These are phyloP conservation scores for Argyresthia albistria DNA, from an alignment of 2,888 invertebrate genomes.

Conservation along the genomic window DNA sequence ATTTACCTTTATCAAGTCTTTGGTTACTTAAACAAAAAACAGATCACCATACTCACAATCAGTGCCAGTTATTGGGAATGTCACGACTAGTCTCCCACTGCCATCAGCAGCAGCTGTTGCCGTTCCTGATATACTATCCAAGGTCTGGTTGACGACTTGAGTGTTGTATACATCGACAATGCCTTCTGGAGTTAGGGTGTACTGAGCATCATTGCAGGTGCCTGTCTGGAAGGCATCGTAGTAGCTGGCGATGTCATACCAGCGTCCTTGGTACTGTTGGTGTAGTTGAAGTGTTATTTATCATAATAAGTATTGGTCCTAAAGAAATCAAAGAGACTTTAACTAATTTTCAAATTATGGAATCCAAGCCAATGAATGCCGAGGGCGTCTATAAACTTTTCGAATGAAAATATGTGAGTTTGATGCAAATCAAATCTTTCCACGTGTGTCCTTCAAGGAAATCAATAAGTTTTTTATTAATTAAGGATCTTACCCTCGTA, in stretches of 20 bases:
- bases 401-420: no score
- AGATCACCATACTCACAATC: conserved; percentile 15
- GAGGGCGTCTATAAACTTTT: no score
- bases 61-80: conserved; percentile 48
- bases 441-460: no score
- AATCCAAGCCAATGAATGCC: no score
- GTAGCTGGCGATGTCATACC: conserved; percentile 59
- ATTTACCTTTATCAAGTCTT: no score
- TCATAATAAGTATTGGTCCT: background rate
- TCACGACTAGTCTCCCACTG: conserved; percentile 55
- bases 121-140: conserved; percentile 51
- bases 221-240: conserved; percentile 68
- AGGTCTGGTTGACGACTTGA: conserved; percentile 31
- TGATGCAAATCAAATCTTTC: no score
- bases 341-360: no score
- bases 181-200: conserved; percentile 28
- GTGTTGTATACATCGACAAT: conserved; percentile 9
- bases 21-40: no score
- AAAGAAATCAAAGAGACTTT: no score
- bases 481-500: conserved; percentile 14
- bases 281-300: background rate
- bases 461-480: no score
- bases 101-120: conserved; percentile 36
- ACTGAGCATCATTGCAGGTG: conserved; percentile 67
- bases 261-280: conserved; percentile 64